These are phyloP conservation scores for Eupithecia tripunctaria DNA, from an alignment of 2,888 invertebrate species.

Conservation along the genomic window DNA sequence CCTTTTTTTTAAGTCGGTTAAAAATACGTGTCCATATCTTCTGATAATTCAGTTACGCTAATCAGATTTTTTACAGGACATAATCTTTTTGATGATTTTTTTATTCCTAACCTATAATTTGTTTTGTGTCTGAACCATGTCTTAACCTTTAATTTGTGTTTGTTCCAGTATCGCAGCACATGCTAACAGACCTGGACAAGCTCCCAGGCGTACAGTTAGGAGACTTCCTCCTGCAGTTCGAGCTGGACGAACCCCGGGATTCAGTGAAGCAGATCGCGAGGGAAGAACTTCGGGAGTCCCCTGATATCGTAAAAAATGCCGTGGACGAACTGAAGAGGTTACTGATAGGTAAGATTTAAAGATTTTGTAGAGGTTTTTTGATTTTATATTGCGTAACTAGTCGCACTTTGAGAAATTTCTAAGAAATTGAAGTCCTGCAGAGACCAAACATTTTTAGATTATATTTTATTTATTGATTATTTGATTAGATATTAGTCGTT, in stretches of 20 bases:
- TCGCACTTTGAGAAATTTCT: not conserved
- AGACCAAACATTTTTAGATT: not conserved
- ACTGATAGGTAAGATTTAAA: slow-evolving; percentile 82
- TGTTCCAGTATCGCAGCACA: slow-evolving; percentile 86
- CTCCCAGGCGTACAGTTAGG: slow-evolving; percentile 88
- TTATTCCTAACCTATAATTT: not conserved
- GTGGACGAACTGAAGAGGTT: slow-evolving; percentile 84
- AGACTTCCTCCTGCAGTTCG: slow-evolving; percentile 87
- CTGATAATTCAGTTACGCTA: no score
- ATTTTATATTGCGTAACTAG: not conserved
- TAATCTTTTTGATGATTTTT: no score
- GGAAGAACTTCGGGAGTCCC: slow-evolving; percentile 87
- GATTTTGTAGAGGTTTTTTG: not conserved
- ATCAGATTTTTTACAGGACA: no score
- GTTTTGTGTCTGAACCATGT: no score
- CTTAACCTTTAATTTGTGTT: not conserved
- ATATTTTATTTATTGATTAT: not conserved
- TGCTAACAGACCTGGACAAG: slow-evolving; percentile 89
- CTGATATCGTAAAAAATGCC: slow-evolving; percentile 85
- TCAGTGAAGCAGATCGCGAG: slow-evolving; percentile 87
- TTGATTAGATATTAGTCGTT: not conserved
- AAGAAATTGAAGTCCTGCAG: not conserved
- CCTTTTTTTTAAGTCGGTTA: no score
- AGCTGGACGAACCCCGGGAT: slow-evolving; percentile 86
- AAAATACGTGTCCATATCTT: no score